Base-by-base conservation (phyloP, 1,140 invertebrate species). In the Microvelia longipes region DNA sequence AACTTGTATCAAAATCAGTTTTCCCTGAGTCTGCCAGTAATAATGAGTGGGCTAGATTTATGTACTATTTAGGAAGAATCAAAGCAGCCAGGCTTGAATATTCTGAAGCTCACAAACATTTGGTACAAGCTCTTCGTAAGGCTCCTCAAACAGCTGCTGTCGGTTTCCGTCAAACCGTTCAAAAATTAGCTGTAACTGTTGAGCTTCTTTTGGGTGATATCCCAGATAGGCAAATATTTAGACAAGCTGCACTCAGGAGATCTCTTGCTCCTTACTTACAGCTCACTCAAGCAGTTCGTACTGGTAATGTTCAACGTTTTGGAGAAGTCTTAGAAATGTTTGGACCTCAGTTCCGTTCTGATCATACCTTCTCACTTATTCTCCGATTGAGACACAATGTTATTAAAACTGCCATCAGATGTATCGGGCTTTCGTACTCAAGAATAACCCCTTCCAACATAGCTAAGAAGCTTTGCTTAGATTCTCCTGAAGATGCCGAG, bases 121-220 rank as follows among this genome's bases (percentile, higher is more conserved):
- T 99, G 50, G 87, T 98, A 2, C 93, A 98, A 78, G 90, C 91
- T 0, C 84, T 98, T 77, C 85, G 97, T 24, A 99, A 99, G 81
- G 95, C 97, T 5, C 96, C 97, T 0, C 95, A 98, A 80, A 91
- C 91, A 73, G 89, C 94, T 60, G 98, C 97, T 29, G 88, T 98
- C 72, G 98, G 98, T n/a, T 99, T 99, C 78, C 89, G 96, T 71
- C 98, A 99, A 80, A 98, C 93, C 19, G 95, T 96, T 0, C 94
- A 99, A 77, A 98, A 98, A 77, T 81, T 98, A 70, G 90, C 94
- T 0, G 93, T 99, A 50, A 93, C 96, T 15, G 96, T 99, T 0
- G 94, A 98, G 79, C 80, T 99, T 28, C 81, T 99, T 0, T 80
- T 99, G 64, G 97, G 98, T 71, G 96, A 99, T 78, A 99, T 99